Base-by-base conservation (phyloP, 1,140 invertebrate genomes). In the Conus ventricosus region DNA sequence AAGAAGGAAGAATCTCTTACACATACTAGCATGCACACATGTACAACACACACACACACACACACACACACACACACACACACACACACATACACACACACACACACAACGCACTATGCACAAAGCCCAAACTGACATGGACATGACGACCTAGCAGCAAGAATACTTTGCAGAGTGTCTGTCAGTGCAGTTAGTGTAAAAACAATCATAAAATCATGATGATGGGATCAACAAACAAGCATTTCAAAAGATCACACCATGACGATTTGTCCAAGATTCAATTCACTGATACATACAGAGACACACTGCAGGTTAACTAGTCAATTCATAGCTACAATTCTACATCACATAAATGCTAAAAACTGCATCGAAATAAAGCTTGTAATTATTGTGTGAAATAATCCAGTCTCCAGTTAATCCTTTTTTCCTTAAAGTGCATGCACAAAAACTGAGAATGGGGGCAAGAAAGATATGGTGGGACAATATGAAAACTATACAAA, bases 21-120 rank as follows among this genome's bases (percentile, higher is more conserved):
- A 57, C 60, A 84, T 15, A 55, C 51, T 55, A 5, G 27, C 82
- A 84, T 10, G 51, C 83, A 84, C 27, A 25, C 83, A 84, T 10
- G 3, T 53, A 84, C 83, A 39, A 84, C 23, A 57, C 83, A 84
- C 55, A 60, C n/a, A 27, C 55, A 60, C 27, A 57, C 13, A 11
- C 60, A 84, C 27, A 60, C 55, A 13, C 55, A 84, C n/a, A 27
- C 76, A 80, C 76, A 80, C 27, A 80, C 5, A 80, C 76, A 80
- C 76, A 80, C 10, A 39, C 39, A 39, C 76, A 51, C 25, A 80
- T 5, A 39, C 25, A 27, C 25, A 80, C 25, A 80, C 10, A 25
- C 39, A 27, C 17, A 17, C 76, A 80, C 76, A 80, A 11, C 5
- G 78, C 78, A 80, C 11, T 80, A 80, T 13, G 39, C 39, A 39